Evolutionary conservation across 2,888 invertebrate species (phyloP).

Genomic region (Caenorhabditis sp.): DNA sequence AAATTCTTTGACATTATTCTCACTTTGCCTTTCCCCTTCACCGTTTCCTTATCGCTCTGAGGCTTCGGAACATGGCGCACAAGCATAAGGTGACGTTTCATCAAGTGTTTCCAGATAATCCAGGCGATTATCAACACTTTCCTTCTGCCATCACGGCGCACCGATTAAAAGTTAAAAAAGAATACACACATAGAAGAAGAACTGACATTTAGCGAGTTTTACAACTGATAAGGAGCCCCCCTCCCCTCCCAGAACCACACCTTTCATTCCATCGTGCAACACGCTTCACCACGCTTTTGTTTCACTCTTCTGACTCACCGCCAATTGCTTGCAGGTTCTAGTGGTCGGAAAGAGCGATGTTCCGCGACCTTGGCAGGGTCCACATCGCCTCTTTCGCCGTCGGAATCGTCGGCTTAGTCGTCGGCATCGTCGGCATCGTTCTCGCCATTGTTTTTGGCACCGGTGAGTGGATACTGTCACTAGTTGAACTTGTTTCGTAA

Average conservation of each 20-base stretch:
- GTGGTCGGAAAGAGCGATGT: constrained; percentile 15
- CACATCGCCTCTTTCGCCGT: constrained; percentile 56
- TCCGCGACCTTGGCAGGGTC: constrained; percentile 43
- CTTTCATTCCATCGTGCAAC: constrained; percentile 9
- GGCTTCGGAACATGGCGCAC: constrained; percentile 2
- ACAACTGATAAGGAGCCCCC: constrained; percentile 19
- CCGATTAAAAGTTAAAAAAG: constrained; percentile 49
- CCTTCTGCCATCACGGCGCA: too few species aligned
- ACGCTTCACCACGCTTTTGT: not conserved
- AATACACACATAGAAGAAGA: constrained; percentile 32
- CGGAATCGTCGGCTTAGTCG: constrained; percentile 41
- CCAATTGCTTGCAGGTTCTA: constrained; percentile 11
- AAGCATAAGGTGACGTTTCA: not conserved
- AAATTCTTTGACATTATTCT: too few species aligned
- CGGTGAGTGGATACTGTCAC: too few species aligned
- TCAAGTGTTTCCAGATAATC: constrained; percentile 18
- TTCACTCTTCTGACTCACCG: constrained; percentile 9
- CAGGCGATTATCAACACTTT: constrained; percentile 32
- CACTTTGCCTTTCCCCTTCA: not conserved
- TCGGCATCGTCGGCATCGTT: constrained; percentile 51
- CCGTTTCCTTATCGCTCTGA: not conserved
- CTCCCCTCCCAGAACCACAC: constrained; percentile 15
- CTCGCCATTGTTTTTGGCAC: constrained; percentile 58
- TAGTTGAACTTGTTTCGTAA: too few species aligned
- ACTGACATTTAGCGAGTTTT: constrained; percentile 20